Conservation (phyloP, 2,797 vertebrate species). For the Knipowitschia caucasica region DNA sequence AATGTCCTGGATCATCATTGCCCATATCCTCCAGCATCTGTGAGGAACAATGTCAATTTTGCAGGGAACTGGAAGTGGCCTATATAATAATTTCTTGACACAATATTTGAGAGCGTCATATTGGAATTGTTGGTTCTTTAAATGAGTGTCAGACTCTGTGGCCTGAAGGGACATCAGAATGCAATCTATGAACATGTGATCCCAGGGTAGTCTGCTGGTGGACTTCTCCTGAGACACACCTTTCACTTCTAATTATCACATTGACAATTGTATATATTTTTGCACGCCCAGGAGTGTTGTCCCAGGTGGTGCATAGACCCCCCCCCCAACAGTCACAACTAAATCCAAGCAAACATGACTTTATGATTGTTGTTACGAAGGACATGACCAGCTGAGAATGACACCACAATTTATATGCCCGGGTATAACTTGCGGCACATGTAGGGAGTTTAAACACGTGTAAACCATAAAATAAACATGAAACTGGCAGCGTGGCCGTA, state of each 20-base stretch:
- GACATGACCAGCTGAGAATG: constrained; percentile 17
- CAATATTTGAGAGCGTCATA: neutral
- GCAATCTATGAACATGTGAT: neutral
- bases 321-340: neutral
- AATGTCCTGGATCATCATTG: too few species aligned
- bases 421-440: constrained; percentile 21
- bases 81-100: neutral
- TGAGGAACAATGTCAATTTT: too few species aligned
- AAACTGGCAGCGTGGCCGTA: constrained; percentile 13
- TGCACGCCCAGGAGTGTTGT: neutral
- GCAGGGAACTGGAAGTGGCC: too few species aligned
- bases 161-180: neutral
- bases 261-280: neutral
- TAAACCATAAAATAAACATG: constrained; percentile 56
- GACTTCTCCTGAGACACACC: constrained; percentile 1
- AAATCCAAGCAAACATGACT: neutral
- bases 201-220: neutral
- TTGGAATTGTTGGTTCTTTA: neutral
- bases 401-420: constrained; percentile 27
- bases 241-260: constrained; percentile 1
- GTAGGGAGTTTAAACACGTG: constrained; percentile 34
- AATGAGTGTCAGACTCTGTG: neutral
- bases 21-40: too few species aligned
- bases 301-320: neutral
- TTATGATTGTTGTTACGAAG: constrained; percentile 3